Base-by-base conservation (phyloP, 2,113 vertebrate species). In the Channa maculata region DNA sequence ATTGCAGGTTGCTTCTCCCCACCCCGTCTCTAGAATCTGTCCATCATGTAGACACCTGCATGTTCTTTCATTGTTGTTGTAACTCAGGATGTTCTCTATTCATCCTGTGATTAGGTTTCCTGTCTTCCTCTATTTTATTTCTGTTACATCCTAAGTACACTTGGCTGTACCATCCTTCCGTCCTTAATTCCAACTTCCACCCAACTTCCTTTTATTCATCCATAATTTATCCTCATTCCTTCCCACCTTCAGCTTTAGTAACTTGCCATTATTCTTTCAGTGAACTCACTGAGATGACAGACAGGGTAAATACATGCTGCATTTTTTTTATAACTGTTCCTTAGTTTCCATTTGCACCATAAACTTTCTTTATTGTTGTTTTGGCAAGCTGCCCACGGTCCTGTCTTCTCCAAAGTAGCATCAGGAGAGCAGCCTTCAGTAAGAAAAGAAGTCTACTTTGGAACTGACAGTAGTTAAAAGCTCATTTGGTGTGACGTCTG, bases 391-490 rank as follows among this genome's bases (percentile, higher is more conserved):
- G 63, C 74, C 80, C 65, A 43, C 43, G 61, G 80, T 80, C 53
- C 75, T 65, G 73, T 82, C 65, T 66, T 82, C 70, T 75, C 33
- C 33, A 57, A 51, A 65, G 58, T 14, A 8, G 46, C 51, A 59
- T 68, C 70, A n/a, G 73, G 68, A 86, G 65, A 83, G 64, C 75
- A 43, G 43, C 63, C 77, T 88, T 83, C 68, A 58, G 55, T 78
- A 61, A 65, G 61, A 59, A 58, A 61, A 66, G 43, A 49, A 53
- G 84, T 80, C 85, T 65, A 65, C 82, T 86, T 72, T 78, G 72
- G 46, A 80, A 71, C 85, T 76, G 78, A 83, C 86, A 88, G 84
- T 85, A 92, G 89, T 92, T 92, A 90, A 92, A 92, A 86, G 75
- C 81, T 90, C 86, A 80, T 92, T 89, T 83, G 6, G 59, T 79